phyloP scores from a whole-genome alignment of 2,113 vertebrate genomes.

The Cacatua alba region DNA sequence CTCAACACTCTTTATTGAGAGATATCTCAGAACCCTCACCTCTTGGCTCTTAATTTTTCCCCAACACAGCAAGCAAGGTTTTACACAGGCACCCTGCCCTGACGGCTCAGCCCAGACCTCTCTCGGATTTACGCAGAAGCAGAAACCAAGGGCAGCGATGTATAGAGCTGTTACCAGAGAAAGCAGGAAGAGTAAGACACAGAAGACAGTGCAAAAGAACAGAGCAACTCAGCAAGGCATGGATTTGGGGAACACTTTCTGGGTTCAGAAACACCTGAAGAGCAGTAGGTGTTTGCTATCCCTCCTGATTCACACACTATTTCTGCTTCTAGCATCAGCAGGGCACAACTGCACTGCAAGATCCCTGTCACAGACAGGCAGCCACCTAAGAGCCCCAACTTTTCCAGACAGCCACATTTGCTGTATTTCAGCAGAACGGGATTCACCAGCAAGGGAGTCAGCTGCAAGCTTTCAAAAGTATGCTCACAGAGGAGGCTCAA shows the following conservation, averaged over 20 bases:
- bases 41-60: background rate
- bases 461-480: background rate
- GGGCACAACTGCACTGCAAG: fast-evolving
- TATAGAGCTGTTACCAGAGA: fast-evolving
- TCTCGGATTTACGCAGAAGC: background rate
- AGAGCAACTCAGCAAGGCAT: background rate
- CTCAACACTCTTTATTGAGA: background rate
- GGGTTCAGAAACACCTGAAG: background rate
- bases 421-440: background rate
- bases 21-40: background rate
- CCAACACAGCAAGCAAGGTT: background rate
- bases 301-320: fast-evolving
- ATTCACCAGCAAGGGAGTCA: background rate
- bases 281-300: background rate
- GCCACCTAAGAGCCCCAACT: background rate
- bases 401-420: background rate
- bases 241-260: background rate
- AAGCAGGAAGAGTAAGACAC: background rate
- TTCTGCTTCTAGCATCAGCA: background rate
- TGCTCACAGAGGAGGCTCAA: background rate
- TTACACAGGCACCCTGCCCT: background rate
- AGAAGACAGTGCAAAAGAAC: background rate
- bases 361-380: background rate
- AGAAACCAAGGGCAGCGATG: background rate
- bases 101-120: background rate